These are phyloP conservation scores for Notolabrus celidotus DNA, from an alignment of 2,797 vertebrate species.

Conservation along the genomic window DNA sequence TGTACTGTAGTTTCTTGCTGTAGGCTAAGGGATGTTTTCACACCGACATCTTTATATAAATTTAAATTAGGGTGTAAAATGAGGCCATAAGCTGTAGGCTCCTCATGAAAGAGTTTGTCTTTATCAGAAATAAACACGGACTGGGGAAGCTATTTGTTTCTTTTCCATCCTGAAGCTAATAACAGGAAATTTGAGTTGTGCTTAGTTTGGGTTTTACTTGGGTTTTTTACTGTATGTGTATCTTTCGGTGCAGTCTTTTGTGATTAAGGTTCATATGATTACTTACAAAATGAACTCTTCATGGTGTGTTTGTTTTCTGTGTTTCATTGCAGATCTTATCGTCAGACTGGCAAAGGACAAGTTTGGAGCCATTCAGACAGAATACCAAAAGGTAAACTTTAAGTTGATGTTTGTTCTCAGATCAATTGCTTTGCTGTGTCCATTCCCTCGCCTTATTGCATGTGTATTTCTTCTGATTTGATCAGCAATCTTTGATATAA, in stretches of 20 bases:
- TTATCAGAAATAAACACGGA: neutral
- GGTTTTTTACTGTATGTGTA: no score
- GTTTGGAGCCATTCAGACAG: conserved; percentile 81
- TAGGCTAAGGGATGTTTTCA: conserved; percentile 8
- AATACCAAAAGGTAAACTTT: conserved; percentile 85
- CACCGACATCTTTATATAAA: neutral
- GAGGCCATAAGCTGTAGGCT: neutral
- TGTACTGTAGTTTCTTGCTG: conserved; percentile 1
- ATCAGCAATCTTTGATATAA: conserved; percentile 10
- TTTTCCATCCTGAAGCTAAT: neutral
- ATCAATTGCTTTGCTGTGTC: neutral
- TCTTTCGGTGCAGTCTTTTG: no score
- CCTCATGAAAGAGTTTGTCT: neutral
- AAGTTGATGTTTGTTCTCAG: neutral
- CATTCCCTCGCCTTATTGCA: conserved; percentile 4
- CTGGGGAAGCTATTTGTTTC: neutral
- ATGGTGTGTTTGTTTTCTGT: conserved; percentile 35
- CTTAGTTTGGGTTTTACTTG: no score
- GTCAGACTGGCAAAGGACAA: conserved; percentile 84
- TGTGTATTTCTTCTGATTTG: conserved; percentile 24
- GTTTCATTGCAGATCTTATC: conserved; percentile 83
- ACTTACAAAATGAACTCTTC: neutral
- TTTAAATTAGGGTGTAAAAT: neutral
- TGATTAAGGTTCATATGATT: no score
- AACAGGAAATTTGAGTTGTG: no score